Base-by-base conservation (phyloP, 2,797 vertebrate species). In the Austrolebias charrua region DNA sequence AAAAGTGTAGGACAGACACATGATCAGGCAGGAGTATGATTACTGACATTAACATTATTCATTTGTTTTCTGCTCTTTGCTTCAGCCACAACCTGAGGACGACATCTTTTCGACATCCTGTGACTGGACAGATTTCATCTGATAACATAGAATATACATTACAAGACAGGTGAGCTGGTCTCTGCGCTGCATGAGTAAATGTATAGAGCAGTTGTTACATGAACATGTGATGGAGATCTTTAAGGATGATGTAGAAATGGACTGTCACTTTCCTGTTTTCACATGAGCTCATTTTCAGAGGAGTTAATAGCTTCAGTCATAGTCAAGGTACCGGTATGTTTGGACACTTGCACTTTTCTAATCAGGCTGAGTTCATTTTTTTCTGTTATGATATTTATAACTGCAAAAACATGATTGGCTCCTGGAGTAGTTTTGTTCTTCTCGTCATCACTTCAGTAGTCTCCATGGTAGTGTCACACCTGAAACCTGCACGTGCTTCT, bases 101-200 rank as follows among this genome's bases (percentile, higher is more conserved):
- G 56, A 95, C 96, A 6, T 94, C 95, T 0, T 99, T 98, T 92
- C 94, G 93, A 73, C 97, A 99, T 88, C 97, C 97, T 78, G 94
- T 98, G 90, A 98, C 96, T 7, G 94, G 95, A 83, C 94, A 98
- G 86, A 95, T 98, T 89, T 99, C 97, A 75, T 92, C 95, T 46
- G 97, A 99, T 91, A 99, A 99, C 88, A 92, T 90, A 68, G 97
- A 98, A 86, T 98, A 96, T 90, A 89, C 95, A 83, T 93, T 99
- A 64, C 95, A 91, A 80, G 96, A 98, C 90, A 94, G 93, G 97
- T 98, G 91, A 96, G 96, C 94, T 82, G 0, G 1, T 46, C 4
- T n/a, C 19, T 16, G n/a, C 11, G 35, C 28, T 31, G 33, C 46
- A 40, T 29, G 46, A 49, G 38, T 55, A n/a, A 55, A 75, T 29